Evolutionary conservation across 2,888 invertebrate genomes (phyloP), one percentile per base, ranked within the genome.

Genomic region (Neuroscelio doddi): DNA sequence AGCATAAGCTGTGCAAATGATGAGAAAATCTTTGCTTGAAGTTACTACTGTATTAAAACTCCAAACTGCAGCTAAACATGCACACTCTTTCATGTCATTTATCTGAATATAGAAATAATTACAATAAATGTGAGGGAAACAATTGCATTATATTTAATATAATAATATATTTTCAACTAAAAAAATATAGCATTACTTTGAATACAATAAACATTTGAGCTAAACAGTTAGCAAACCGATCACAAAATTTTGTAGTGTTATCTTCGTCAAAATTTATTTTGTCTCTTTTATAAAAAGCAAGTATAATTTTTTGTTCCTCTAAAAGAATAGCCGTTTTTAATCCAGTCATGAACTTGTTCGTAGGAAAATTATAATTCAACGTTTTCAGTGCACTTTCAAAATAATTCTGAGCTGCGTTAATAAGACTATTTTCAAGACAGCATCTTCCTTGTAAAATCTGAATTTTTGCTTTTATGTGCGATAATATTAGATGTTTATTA

Each of bases 61-160:
- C 88, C 89, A 88, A 53, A 88, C 84, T 0, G 90, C 89, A 1
- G 89, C 88, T 47, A 90, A 74, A 42, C 85, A 85, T 0, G 89
- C 89, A 44, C 87, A 86, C 8, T 80, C 71, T 73, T 80, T 81
- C 78, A 83, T 80, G 2, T 78, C 71, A 65, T 79, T 81, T 0
- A 57, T 53, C 80, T 82, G 16, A 8, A 58, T 9, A 21, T 45
- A 44, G 8, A 32, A 8, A 26, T 45, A 12, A 30, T 5, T 5
- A 16, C 3, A 38, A 36, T 24, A 27, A 12, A 16, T 17, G n/a
- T 17, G 9, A 10, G 5, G 5, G 10, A 15, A 16, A 34, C 15
- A 21, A 29, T 10, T 34, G 21, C 29, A 9, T 32, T 32, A 15
- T 16, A 56, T 17, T n/a, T n/a, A n/a, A n/a, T n/a, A n/a, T n/a